Percentiles rank a stretch among this genome's conserved stretches.
phyloP scores from a whole-genome alignment of 2,797 vertebrate species.

The Pitangus sulphuratus region DNA sequence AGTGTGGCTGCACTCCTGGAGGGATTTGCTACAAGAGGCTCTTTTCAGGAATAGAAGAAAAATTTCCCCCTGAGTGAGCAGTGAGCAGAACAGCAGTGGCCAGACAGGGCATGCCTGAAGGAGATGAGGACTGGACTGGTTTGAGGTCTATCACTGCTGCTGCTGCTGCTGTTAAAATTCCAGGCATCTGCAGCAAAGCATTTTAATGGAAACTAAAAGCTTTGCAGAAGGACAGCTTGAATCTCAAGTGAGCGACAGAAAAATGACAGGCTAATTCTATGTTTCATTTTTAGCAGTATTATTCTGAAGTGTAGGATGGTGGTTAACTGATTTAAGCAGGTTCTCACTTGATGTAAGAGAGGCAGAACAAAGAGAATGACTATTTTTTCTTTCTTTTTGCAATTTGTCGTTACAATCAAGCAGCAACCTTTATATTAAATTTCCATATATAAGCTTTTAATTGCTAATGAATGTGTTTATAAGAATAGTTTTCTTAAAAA shows the following conservation, averaged over 20 bases:
- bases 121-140: not conserved
- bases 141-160: not conserved
- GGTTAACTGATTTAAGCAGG: slow-evolving; percentile 50
- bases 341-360: slow-evolving; percentile 12
- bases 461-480: not conserved
- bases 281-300: slow-evolving; percentile 69
- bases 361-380: slow-evolving; percentile 27
- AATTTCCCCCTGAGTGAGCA: not conserved
- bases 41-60: not conserved
- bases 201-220: slow-evolving; percentile 49
- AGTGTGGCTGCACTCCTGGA: fast-evolving
- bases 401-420: not conserved
- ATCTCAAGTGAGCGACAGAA: slow-evolving; percentile 2
- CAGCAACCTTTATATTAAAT: not conserved
- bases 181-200: not conserved
- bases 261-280: slow-evolving; percentile 66
- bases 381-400: not conserved
- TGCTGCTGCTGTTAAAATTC: not conserved
- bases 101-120: not conserved
- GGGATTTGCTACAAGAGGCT: not conserved
- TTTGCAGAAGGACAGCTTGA: slow-evolving; percentile 30
- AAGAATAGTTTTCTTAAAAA: not conserved
- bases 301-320: slow-evolving; percentile 58
- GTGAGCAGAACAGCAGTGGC: not conserved
- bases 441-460: slow-evolving; percentile 5